Percentiles rank a stretch among this genome's conserved stretches.
Evolutionary conservation across 1,140 invertebrate genomes (phyloP).

Genomic region (Macrocentrus cingulum): DNA sequence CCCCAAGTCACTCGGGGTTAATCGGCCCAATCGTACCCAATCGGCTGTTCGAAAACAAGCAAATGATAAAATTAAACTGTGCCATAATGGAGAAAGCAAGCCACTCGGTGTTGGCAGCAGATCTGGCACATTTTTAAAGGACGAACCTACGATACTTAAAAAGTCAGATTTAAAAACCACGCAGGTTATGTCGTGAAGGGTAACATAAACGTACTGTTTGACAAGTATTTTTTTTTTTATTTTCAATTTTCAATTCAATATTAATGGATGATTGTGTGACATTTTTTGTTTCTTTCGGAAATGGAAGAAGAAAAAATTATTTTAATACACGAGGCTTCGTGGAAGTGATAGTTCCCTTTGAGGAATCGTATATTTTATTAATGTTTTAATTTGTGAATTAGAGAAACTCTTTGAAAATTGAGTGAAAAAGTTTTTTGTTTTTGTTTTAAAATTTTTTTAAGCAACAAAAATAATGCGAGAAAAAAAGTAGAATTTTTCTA

Average conservation of each 20-base stretch:
- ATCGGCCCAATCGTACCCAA: constrained; percentile 33
- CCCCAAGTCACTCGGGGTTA: constrained; percentile 44
- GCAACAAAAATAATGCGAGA: too few relatives aligned
- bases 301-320: too few relatives aligned
- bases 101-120: constrained; percentile 58
- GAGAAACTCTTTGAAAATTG: constrained; percentile 36
- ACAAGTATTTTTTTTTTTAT: not conserved
- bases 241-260: not conserved
- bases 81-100: constrained; percentile 46
- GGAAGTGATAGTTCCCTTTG: constrained; percentile 39
- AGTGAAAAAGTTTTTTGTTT: constrained; percentile 19
- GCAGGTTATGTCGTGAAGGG: constrained; percentile 45
- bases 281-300: too few relatives aligned
- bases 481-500: too few relatives aligned
- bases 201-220: not conserved
- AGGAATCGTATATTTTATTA: constrained; percentile 22
- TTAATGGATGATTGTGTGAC: too few relatives aligned
- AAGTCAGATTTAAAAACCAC: constrained; percentile 54
- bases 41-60: constrained; percentile 25
- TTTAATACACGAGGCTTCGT: constrained; percentile 7
- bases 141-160: constrained; percentile 65
- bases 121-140: constrained; percentile 73
- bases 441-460: too few relatives aligned
- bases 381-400: not conserved
- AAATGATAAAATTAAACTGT: constrained; percentile 46